Evolutionary conservation across 2,797 vertebrate species (phyloP).

Genomic region (Adrianichthys oophorus): DNA sequence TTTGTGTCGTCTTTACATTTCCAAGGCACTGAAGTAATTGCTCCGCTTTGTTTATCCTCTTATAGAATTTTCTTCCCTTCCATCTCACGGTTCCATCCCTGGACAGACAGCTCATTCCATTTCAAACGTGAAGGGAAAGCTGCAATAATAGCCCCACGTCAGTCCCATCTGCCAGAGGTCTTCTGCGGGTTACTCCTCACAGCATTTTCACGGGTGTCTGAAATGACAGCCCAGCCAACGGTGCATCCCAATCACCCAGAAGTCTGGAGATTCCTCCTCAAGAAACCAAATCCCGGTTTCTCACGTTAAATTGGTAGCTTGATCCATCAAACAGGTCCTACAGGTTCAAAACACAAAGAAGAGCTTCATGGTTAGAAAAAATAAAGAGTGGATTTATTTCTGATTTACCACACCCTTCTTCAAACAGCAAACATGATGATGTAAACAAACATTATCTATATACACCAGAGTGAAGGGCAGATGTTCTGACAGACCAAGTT

Average conservation of each 20-base stretch:
- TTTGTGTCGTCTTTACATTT: conserved; percentile 18
- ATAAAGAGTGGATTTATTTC: conserved; percentile 10
- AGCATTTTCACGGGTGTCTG: conserved; percentile 7
- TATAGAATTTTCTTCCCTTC: conserved; percentile 14
- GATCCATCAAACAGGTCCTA: conserved; percentile 54
- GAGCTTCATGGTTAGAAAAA: conserved; percentile 34
- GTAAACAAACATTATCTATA: conserved; percentile 7
- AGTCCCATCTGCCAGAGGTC: conserved; percentile 17
- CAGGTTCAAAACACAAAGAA: conserved; percentile 52
- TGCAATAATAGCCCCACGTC: conserved; percentile 24
- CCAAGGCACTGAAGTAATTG: conserved; percentile 4
- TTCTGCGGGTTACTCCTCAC: conserved; percentile 16
- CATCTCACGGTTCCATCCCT: conserved; percentile 8
- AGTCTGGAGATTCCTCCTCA: background rate
- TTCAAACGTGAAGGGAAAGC: conserved; percentile 18
- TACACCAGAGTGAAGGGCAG: background rate
- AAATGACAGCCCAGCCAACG: background rate
- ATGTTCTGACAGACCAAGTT: background rate
- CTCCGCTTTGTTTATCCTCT: conserved; percentile 6
- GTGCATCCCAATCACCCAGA: conserved; percentile 11
- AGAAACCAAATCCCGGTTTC: conserved; percentile 11
- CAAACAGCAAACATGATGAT: background rate
- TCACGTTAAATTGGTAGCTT: conserved; percentile 11
- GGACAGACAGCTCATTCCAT: conserved; percentile 20
- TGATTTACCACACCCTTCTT: conserved; percentile 50